These are phyloP conservation scores for Hirtodrosophila cameraria DNA, from an alignment of 2,888 invertebrate genomes.

Conservation along the genomic window DNA sequence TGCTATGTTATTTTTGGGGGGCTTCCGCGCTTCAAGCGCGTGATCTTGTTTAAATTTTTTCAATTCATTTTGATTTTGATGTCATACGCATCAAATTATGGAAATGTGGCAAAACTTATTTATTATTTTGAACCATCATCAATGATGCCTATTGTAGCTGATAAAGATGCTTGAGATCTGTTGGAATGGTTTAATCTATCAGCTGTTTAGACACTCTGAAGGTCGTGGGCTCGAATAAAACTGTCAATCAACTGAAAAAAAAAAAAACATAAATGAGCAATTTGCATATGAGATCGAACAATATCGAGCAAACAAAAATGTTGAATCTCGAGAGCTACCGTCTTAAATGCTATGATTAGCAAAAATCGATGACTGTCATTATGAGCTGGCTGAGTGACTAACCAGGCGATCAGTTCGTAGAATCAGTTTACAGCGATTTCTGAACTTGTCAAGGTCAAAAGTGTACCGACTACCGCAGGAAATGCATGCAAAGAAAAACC, in stretches of 20 bases:
- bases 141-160: slow-evolving; percentile 29
- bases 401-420: slow-evolving; percentile 42
- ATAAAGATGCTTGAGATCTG: slow-evolving; percentile 38
- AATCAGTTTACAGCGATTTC: slow-evolving; percentile 36
- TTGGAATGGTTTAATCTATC: slow-evolving; percentile 21
- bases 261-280: slow-evolving; percentile 48
- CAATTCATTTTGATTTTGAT: slow-evolving; percentile 26
- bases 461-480: slow-evolving; percentile 47
- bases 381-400: slow-evolving; percentile 29
- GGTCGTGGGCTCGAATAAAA: slow-evolving; percentile 49
- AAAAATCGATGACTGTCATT: slow-evolving; percentile 30
- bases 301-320: background rate
- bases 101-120: slow-evolving; percentile 54
- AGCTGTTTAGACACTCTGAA: slow-evolving; percentile 60
- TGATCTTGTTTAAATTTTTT: slow-evolving; percentile 70
- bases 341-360: slow-evolving; percentile 40
- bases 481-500: slow-evolving; percentile 62
- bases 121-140: slow-evolving; percentile 37
- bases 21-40: slow-evolving; percentile 62
- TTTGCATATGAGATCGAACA: slow-evolving; percentile 30
- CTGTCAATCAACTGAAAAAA: slow-evolving; percentile 44
- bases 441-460: slow-evolving; percentile 56
- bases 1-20: too few relatives aligned
- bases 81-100: slow-evolving; percentile 62
- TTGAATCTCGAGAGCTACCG: slow-evolving; percentile 19